Percentiles rank a stretch among this genome's conserved stretches.
These are phyloP conservation scores for Lasioglossum leucozonium DNA, from an alignment of 2,888 invertebrate species.

Conservation along the genomic window DNA sequence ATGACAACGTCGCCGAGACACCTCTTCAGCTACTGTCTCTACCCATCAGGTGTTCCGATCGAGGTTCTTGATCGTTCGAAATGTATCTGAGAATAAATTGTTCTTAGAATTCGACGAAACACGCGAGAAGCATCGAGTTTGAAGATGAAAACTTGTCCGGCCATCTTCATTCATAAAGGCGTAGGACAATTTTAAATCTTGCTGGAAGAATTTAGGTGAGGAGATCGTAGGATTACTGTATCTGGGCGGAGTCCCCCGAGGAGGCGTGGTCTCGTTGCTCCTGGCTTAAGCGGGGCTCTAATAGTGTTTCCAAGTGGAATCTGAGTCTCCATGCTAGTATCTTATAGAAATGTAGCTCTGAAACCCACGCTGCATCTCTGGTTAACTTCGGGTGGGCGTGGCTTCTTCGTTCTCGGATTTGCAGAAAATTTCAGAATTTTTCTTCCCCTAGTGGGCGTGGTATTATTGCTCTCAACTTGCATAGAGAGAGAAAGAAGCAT, in stretches of 20 bases:
- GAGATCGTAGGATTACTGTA: background rate
- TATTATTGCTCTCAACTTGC: no score
- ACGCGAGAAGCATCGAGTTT: background rate
- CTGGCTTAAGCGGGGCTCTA: background rate
- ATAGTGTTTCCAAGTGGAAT: background rate
- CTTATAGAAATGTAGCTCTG: no score
- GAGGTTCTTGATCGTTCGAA: background rate
- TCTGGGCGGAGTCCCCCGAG: background rate
- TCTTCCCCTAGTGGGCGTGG: no score
- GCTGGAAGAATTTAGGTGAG: background rate
- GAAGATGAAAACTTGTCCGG: background rate
- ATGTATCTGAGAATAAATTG: background rate
- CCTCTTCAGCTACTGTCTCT: background rate
- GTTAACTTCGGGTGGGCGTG: background rate
- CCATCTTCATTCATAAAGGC: no score
- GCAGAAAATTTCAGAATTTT: no score
- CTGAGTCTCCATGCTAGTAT: background rate
- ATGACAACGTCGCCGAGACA: constrained; percentile 7
- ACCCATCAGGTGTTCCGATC: background rate
- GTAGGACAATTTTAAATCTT: background rate
- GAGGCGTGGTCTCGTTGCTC: background rate
- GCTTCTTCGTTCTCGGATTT: background rate
- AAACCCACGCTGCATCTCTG: no score
- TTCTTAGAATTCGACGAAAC: background rate
- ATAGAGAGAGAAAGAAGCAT: no score